These are phyloP conservation scores for Dryoscopus gambensis DNA, from an alignment of 2,113 vertebrate species.

Conservation along the genomic window DNA sequence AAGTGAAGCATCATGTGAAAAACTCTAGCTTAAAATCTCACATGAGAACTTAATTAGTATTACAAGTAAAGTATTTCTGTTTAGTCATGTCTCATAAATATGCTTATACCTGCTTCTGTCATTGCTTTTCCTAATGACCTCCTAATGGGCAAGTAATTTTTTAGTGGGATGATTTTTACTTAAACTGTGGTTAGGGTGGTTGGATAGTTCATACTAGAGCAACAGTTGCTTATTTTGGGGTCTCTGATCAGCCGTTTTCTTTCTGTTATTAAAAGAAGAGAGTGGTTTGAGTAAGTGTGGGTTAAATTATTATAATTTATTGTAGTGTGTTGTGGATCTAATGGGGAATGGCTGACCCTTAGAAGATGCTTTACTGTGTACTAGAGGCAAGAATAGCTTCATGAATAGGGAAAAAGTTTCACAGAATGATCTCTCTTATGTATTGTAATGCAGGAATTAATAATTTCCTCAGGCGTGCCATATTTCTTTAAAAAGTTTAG, in stretches of 20 bases:
- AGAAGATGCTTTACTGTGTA: background rate
- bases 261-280: background rate
- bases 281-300: background rate
- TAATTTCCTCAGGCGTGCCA: fast-evolving
- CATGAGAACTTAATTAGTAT: background rate
- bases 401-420: background rate
- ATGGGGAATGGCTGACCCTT: background rate
- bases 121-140: background rate
- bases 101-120: background rate
- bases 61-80: background rate
- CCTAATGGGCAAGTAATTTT: background rate
- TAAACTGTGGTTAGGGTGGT: background rate
- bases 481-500: background rate
- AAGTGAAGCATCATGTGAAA: background rate
- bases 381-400: background rate
- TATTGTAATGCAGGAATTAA: background rate
- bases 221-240: background rate
- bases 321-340: background rate
- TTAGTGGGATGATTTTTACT: background rate
- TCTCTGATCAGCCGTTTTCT: background rate
- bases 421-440: too few relatives aligned
- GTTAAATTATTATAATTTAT: background rate
- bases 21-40: background rate
- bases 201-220: background rate
- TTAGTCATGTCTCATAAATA: background rate